Percentiles rank a stretch among this genome's conserved stretches.
phyloP scores from a whole-genome alignment of 2,113 vertebrate genomes.

The Siniperca knerii region DNA sequence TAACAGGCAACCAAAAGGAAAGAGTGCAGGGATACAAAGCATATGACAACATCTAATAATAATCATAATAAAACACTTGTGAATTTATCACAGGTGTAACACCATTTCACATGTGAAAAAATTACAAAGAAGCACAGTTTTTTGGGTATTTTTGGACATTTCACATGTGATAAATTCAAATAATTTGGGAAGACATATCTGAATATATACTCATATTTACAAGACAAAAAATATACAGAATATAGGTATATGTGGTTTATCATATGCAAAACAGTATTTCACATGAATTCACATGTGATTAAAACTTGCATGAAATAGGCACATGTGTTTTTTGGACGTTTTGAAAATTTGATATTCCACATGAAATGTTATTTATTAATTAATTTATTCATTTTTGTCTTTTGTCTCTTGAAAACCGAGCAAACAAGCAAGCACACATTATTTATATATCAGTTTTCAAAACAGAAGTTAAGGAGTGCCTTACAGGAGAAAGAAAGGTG shows the following conservation, averaged over 20 bases:
- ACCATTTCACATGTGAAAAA: not conserved
- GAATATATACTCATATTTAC: not conserved
- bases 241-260: not conserved
- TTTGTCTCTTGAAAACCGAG: not conserved
- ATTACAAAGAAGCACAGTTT: not conserved
- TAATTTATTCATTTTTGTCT: not conserved
- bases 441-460: not conserved
- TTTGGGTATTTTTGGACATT: too few species aligned
- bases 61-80: not conserved
- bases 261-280: not conserved
- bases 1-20: not conserved
- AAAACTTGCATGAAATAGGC: too few species aligned
- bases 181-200: not conserved
- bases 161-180: not conserved
- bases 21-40: not conserved
- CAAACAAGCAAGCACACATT: not conserved
- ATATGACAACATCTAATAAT: not conserved
- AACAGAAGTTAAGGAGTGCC: not conserved
- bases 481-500: not conserved
- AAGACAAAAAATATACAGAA: not conserved
- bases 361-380: not conserved
- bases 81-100: too few species aligned
- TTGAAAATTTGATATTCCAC: not conserved
- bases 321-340: too few species aligned
- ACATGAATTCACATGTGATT: too few species aligned